Evolutionary conservation across 2,113 vertebrate genomes (phyloP), one percentile per base, ranked within the genome.

Genomic region (Lycaon pictus): DNA sequence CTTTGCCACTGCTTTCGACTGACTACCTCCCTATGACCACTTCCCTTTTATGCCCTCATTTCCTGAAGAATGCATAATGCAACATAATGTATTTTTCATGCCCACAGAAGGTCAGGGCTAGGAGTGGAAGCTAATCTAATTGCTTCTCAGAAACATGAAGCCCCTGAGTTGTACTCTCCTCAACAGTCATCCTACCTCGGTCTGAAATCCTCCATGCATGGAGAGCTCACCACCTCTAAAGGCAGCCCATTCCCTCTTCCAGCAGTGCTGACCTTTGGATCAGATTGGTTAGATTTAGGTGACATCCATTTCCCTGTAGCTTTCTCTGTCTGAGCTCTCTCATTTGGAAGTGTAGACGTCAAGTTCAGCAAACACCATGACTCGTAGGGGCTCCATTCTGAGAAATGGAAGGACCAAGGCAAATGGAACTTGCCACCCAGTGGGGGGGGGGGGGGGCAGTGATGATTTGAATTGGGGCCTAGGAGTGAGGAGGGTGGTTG

Each of bases 131-230:
- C 7, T 35, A 71, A 71, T 20, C 63, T 16, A 77, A 65, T 3
- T 53, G 80, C 22, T 90, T 60, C 85, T 76, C 79, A 92, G 83
- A 63, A 95, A 85, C 51, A 88, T 15, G n/a, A 96, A 87, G 32
- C 53, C 29, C 35, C 23, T 81, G 37, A 67, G 35, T 10, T 55
- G 12, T 53, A 9, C 2, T 60, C 63, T 16, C 55, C 56, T 17
- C 56, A 37, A 13, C 4, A 27, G 63, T 72, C 48, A 79, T n/a
- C 76, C 62, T 58, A 11, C 71, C 25, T 80, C 89, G 51, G n/a
- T 82, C 56, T 88, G 72, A 85, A 63, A 76, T 51, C 35, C 63
- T 95, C 77, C n/a, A 12, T 0, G 2, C 5, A 29, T 0, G 2
- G 69, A 32, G 32, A 90, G 65, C 37, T 77, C 25, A 23, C 10